Conservation (phyloP, 2,113 vertebrate genomes). For the Neodontobutis hainanensis region DNA sequence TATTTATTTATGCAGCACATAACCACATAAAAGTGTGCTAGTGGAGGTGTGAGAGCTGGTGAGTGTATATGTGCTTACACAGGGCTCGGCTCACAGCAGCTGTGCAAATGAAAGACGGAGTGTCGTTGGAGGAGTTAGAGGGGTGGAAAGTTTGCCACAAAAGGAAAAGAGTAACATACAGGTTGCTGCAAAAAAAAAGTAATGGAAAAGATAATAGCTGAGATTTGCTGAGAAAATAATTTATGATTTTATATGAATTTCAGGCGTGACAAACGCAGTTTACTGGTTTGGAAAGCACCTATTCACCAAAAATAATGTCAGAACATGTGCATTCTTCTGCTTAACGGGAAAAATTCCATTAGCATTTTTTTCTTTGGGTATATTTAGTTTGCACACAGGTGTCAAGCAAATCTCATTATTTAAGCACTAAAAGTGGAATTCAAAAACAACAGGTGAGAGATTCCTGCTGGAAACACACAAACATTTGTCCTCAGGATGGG, state of each 20-base stretch:
- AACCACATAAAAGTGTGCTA: conserved; percentile 37
- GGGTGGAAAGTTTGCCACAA: conserved; percentile 76
- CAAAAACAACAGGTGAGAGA: conserved; percentile 71
- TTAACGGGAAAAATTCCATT: conserved; percentile 3
- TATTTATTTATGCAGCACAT: conserved; percentile 43
- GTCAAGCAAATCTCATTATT: conserved; percentile 41
- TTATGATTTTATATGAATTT: conserved; percentile 33
- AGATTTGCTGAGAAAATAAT: conserved; percentile 45
- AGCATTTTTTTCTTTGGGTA: conserved; percentile 2
- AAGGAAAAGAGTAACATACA: conserved; percentile 66
- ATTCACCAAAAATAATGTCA: background rate
- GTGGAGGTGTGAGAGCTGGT: conserved; percentile 32
- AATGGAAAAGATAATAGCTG: conserved; percentile 67
- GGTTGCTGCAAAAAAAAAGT: conserved; percentile 62
- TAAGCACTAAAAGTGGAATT: conserved; percentile 26
- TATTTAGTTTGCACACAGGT: conserved; percentile 28
- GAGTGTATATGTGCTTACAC: conserved; percentile 61
- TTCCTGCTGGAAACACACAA: conserved; percentile 56
- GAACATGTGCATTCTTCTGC: background rate
- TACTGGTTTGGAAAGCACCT: conserved; percentile 5
- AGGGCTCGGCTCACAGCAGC: conserved; percentile 70
- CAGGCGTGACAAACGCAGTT: conserved; percentile 23
- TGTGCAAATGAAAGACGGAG: conserved; percentile 76
- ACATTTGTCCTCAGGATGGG: conserved; percentile 58
- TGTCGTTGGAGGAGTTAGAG: conserved; percentile 66